Base-by-base conservation (phyloP, 2,888 invertebrate species). In the Hololepta plana region DNA sequence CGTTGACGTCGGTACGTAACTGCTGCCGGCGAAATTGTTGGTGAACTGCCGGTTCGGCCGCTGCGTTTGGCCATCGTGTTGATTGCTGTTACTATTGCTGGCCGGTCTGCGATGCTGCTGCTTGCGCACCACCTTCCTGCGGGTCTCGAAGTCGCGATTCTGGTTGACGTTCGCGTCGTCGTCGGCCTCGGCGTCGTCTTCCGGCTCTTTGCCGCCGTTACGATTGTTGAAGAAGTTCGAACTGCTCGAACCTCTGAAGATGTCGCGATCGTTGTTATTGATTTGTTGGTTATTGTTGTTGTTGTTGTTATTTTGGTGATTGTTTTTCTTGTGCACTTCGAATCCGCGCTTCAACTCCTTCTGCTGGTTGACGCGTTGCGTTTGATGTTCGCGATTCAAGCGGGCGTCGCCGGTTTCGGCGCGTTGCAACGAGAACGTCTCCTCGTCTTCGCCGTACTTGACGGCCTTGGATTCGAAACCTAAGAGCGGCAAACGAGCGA, bases 181-280 rank as follows among this genome's bases (percentile, higher is more conserved):
- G 7, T 38, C 36, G 29, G 56, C 54, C 28, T 56, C 52, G 7
- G 37, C 36, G 29, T 64, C 62, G 28, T 62, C 60, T 32, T 62
- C 59, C 26, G 54, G 57, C 44, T 69, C 67, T 37, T 66, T 63
- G 4, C 67, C 67, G 20, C 60, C 59, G 44, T 68, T 65, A 24
- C 61, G 56, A 43, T 66, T 67, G 39, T 72, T 72, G 53, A 72
- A 77, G 57, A 76, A 77, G 51, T 77, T 74, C 2, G 76, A 74
- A 31, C 74, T 75, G 46, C 74, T 74, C 12, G 75, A 73, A 21
- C 69, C 67, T 38, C 70, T 68, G 31, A 75, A 68, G 30, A 66
- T 60, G 40, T 75, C 74, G 30, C 67, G 39, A 14, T 55, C 52
- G 30, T 40, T 39, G 31, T 46, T 41, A 23, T 41, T 32, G 20